Conservation (phyloP, 1,140 invertebrate species). For the Atta texana region DNA sequence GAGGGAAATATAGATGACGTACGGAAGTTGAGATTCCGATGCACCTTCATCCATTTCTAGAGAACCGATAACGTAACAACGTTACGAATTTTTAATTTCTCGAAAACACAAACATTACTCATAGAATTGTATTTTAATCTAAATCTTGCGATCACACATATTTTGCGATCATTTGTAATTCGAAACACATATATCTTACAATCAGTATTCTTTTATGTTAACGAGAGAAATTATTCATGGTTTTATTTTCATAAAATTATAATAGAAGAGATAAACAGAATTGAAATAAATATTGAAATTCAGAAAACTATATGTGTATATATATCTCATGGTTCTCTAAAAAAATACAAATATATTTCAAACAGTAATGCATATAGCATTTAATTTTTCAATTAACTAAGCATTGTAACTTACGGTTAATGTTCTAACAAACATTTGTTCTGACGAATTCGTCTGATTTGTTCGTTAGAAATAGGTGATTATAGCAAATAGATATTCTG, state of each 20-base stretch:
- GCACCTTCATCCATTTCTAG: background rate
- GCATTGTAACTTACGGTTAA: too few species aligned
- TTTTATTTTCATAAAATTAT: background rate
- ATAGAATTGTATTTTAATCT: background rate
- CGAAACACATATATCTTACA: too few species aligned
- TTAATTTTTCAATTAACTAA: background rate
- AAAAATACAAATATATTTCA: background rate
- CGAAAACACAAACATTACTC: background rate
- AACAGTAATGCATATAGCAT: background rate
- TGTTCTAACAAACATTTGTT: too few species aligned
- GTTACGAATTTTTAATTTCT: background rate
- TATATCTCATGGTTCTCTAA: background rate
- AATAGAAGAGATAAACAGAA: background rate
- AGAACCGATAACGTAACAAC: background rate
- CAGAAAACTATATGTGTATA: background rate
- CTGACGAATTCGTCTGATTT: too few species aligned
- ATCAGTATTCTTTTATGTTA: too few species aligned
- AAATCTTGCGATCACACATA: background rate
- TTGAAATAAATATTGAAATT: background rate
- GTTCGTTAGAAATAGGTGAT: too few species aligned
- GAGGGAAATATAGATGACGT: slow-evolving; percentile 31
- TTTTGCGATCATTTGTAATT: too few species aligned
- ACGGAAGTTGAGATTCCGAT: slow-evolving; percentile 23
- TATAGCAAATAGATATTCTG: too few species aligned
- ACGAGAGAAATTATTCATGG: background rate